A percentile compares a stretch with the other conserved stretches of the same genome.
Evolutionary conservation across 2,888 invertebrate species (phyloP).

Genomic region (Acrobasis consociella): DNA sequence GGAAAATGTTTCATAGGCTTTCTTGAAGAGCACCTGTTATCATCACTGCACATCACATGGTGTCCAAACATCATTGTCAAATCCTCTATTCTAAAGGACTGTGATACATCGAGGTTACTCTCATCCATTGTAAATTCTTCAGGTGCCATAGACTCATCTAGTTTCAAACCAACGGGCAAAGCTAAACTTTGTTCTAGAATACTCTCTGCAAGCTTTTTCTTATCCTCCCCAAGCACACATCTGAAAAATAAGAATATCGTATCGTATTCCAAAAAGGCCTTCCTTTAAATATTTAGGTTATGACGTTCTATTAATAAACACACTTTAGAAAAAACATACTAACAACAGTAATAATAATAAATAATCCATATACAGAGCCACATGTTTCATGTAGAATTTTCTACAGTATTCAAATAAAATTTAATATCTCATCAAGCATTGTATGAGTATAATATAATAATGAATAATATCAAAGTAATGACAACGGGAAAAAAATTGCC

Average conservation of each 20-base stretch:
- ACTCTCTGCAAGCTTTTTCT: constrained; percentile 74
- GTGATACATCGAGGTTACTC: constrained; percentile 71
- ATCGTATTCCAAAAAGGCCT: too few relatives aligned
- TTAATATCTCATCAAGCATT: too few relatives aligned
- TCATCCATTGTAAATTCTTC: constrained; percentile 74
- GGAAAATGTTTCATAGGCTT: constrained; percentile 53
- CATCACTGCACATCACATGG: constrained; percentile 60
- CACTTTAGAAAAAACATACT: too few relatives aligned
- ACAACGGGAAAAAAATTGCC: too few relatives aligned
- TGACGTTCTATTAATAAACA: too few relatives aligned
- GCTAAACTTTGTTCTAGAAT: constrained; percentile 77
- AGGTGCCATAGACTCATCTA: constrained; percentile 75
- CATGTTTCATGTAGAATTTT: too few relatives aligned
- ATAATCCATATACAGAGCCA: too few relatives aligned
- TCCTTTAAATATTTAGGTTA: too few relatives aligned
- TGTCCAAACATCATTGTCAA: constrained; percentile 77
- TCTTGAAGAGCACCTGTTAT: constrained; percentile 44
- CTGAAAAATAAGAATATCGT: constrained; percentile 43
- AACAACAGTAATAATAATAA: too few relatives aligned
- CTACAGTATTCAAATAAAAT: too few relatives aligned
- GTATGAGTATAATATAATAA: too few relatives aligned
- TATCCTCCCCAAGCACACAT: constrained; percentile 77
- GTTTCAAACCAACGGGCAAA: constrained; percentile 70
- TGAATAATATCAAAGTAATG: too few relatives aligned
- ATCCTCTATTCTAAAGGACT: constrained; percentile 71